Evolutionary conservation across 2,888 invertebrate genomes (phyloP), one percentile per base, ranked within the genome.

Genomic region (Hartigia nigra): DNA sequence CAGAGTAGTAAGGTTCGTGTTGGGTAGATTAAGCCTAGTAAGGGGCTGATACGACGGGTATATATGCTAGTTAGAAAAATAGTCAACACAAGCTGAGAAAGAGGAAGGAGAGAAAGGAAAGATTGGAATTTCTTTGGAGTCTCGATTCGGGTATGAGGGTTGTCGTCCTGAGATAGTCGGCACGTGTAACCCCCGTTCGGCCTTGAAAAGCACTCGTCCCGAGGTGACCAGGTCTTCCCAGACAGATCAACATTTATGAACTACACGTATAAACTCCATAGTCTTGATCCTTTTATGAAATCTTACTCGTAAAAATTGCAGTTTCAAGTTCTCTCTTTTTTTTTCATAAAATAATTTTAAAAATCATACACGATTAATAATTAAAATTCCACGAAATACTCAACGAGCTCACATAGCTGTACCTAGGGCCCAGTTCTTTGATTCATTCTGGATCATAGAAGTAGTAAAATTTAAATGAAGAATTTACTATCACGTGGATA

Each of bases 131-230:
- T 81, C 78, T 78, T 77, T 69, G 74, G 78, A 69, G 69, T 77
- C 75, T n/a, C 70, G 34, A 72, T 72, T 34, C 72, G 37, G 77
- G 76, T 74, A 72, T 75, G 81, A 74, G 82, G 82, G 82, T 82
- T 82, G 82, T 82, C 82, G 82, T 79, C 77, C 82, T 81, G 78
- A 81, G 75, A 79, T 69, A 76, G 78, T 81, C 81, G 82, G 78
- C 82, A 82, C 82, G 82, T 83, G 82, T 81, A 80, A 79, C 79
- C 81, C 79, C 79, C 76, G 35, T 74, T 36, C 77, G 82, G 79
- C 82, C 82, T 81, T 82, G 82, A 81, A 70, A 35, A 74, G 69
- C 79, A 32, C 31, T 75, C 31, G 39, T 76, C 76, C 31, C 55
- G 55, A 55, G 55, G 55, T 55, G 55, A 55, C 23, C 55, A 55